Evolutionary conservation across 1,140 invertebrate species (phyloP), one percentile per base, ranked within the genome.

Genomic region (Listronotus oregonensis): DNA sequence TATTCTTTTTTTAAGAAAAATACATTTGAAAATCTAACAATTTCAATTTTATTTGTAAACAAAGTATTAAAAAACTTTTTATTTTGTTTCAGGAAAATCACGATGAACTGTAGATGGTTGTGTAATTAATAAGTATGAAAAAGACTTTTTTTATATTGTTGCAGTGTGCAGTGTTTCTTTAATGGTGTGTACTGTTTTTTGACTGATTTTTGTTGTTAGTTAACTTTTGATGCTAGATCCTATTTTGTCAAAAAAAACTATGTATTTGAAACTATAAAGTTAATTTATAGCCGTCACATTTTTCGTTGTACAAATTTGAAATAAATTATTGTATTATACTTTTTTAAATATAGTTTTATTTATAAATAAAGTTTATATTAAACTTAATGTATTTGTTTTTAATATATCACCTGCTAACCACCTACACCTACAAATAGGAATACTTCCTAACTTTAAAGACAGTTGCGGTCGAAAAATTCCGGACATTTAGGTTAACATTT

Each of bases 51-150:
- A n/a, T n/a, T n/a, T n/a, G n/a, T n/a, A n/a, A n/a, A n/a, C n/a
- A n/a, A n/a, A n/a, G n/a, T n/a, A n/a, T n/a, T n/a, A n/a, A n/a
- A n/a, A n/a, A n/a, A n/a, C n/a, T n/a, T n/a, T 58, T 57, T 54
- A 63, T 73, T 64, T 61, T 64, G 17, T 76, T 75, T 18, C 73
- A 76, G 71, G 70, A 80, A 71, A 78, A 77, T 59, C 74, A 67
- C 64, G 72, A 77, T 80, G 81, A 82, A 72, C 71, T 81, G 78
- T 79, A 81, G 66, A 67, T 67, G 69, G 66, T 70, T 60, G 59
- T 62, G 58, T 55, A 63, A 60, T 14, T 42, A 34, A 51, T 49
- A 63, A 68, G 49, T 39, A 68, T 34, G 63, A 62, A 67, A 73
- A 60, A 72, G 68, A 74, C 73, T 70, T 69, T 75, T n/a, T 77